A percentile compares a stretch with the other conserved stretches of the same genome.
Evolutionary conservation across 2,888 invertebrate species (phyloP).

Genomic region (Ophion slaviceki): DNA sequence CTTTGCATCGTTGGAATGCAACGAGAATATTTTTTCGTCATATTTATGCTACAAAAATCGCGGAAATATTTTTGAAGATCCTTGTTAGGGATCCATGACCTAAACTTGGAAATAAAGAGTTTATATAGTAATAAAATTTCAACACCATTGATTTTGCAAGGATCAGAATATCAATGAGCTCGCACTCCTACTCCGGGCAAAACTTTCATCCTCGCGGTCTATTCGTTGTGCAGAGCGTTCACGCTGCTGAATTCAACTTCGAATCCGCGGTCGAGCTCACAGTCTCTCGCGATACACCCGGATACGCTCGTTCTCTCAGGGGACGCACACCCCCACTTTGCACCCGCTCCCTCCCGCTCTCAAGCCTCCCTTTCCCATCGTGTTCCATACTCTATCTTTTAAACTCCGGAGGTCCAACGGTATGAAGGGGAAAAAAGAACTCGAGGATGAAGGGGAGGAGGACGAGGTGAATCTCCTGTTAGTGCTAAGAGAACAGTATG

Average conservation of each 20-base stretch:
- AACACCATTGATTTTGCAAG: neutral
- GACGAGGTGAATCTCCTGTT: conserved; percentile 46
- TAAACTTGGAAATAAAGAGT: too few relatives aligned
- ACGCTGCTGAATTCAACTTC: conserved; percentile 16
- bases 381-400: conserved; percentile 29
- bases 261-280: conserved; percentile 32
- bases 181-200: neutral
- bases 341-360: conserved; percentile 37
- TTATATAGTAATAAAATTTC: too few relatives aligned
- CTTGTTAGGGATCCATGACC: too few relatives aligned
- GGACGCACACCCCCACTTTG: conserved; percentile 64
- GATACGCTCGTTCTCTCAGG: conserved; percentile 74
- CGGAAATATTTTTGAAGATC: too few relatives aligned
- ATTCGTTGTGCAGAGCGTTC: neutral
- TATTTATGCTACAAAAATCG: too few relatives aligned
- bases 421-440: conserved; percentile 55
- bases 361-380: conserved; percentile 46
- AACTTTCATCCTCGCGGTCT: neutral
- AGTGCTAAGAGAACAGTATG: conserved; percentile 61
- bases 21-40: too few relatives aligned
- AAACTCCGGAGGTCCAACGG: conserved; percentile 63
- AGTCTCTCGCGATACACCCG: conserved; percentile 76
- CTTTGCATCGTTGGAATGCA: too few relatives aligned
- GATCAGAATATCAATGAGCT: conserved; percentile 1
- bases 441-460: conserved; percentile 44